phyloP scores from a whole-genome alignment of 2,888 invertebrate species.

The Pocota personata region DNA sequence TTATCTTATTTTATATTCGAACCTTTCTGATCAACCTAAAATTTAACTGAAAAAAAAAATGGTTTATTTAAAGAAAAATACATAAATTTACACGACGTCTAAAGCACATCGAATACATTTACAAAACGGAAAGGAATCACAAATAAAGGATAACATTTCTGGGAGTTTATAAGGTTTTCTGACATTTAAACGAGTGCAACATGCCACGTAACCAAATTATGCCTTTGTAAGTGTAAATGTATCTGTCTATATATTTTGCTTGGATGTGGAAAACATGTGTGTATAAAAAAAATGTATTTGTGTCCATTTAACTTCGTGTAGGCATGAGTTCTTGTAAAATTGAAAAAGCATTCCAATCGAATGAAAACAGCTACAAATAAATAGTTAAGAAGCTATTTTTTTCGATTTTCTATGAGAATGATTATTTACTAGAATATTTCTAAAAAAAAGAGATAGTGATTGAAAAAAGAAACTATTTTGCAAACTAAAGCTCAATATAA shows the following conservation, averaged over 20 bases:
- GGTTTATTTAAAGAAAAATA: neutral
- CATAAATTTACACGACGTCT: constrained; percentile 12
- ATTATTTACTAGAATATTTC: constrained; percentile 29
- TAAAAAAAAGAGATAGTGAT: constrained; percentile 3
- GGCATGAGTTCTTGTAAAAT: constrained; percentile 32
- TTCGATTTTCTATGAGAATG: constrained; percentile 31
- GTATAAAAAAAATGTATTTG: neutral
- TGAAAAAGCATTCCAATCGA: constrained; percentile 51
- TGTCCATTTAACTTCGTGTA: constrained; percentile 13
- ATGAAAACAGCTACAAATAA: constrained; percentile 19
- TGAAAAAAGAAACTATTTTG: constrained; percentile 11
- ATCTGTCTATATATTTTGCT: constrained; percentile 63
- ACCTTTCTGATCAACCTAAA: constrained; percentile 33
- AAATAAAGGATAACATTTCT: constrained; percentile 16
- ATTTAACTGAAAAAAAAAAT: neutral
- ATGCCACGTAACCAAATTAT: constrained; percentile 62
- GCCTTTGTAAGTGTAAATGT: constrained; percentile 1
- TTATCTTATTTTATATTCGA: neutral
- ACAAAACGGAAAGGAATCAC: constrained; percentile 18
- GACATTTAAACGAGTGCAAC: constrained; percentile 33
- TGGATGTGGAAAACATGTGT: constrained; percentile 45
- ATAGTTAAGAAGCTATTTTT: constrained; percentile 4
- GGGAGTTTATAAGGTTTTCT: neutral
- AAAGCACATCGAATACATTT: constrained; percentile 46
- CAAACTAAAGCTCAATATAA: constrained; percentile 30